Conservation (phyloP, 2,888 invertebrate genomes). For the Drosophila neotestacea region DNA sequence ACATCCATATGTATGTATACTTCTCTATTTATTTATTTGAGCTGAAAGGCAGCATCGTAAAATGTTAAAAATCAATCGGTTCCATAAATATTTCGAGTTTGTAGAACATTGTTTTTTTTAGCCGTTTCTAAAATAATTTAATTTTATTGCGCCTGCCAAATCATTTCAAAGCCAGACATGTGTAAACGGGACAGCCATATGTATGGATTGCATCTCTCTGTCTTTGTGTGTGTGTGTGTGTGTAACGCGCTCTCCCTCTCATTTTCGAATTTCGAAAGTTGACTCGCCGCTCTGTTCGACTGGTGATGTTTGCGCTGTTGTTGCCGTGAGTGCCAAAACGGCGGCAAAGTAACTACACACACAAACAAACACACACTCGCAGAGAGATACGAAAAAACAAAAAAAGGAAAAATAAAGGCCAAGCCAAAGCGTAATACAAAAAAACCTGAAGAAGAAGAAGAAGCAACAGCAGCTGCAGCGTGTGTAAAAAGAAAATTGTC, state of each 20-base stretch:
- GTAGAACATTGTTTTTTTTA: constrained; percentile 6
- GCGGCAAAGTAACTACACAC: constrained; percentile 76
- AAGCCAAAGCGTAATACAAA: constrained; percentile 56
- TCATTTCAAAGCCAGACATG: constrained; percentile 39
- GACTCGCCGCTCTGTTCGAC: constrained; percentile 62
- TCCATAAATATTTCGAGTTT: not conserved
- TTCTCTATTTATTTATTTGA: not conserved
- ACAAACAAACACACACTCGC: constrained; percentile 20
- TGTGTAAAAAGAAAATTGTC: constrained; percentile 39
- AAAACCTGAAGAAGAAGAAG: constrained; percentile 65
- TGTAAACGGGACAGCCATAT: constrained; percentile 60
- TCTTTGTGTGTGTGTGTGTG: constrained; percentile 33
- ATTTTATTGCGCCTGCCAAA: constrained; percentile 33
- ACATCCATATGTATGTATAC: not conserved
- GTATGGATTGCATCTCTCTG: not conserved
- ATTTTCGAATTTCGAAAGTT: constrained; percentile 76
- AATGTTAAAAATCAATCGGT: not conserved
- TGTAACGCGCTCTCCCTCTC: constrained; percentile 39
- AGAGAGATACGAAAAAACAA: constrained; percentile 36
- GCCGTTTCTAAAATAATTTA: constrained; percentile 24
- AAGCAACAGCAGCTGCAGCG: constrained; percentile 51
- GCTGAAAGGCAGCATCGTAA: not conserved
- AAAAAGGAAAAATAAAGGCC: constrained; percentile 55
- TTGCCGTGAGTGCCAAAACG: constrained; percentile 71
- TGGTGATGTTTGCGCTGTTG: constrained; percentile 54